A percentile compares a stretch with the other conserved stretches of the same genome.
Conservation (phyloP, 1,140 invertebrate genomes). For the Eriosoma lanigerum region DNA sequence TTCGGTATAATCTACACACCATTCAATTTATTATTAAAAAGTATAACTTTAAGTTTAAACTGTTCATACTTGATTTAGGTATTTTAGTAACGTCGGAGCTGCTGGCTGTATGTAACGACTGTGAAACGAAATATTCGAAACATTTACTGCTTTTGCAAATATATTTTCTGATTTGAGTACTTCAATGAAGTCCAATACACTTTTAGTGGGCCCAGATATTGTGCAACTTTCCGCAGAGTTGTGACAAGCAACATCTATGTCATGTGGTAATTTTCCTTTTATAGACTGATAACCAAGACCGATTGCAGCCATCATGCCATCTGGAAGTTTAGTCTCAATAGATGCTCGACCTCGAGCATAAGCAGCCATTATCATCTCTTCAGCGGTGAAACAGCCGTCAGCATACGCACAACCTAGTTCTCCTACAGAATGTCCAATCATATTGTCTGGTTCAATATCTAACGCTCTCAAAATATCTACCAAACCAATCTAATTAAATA, state of each 20-base stretch:
- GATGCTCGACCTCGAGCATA: conserved; percentile 68
- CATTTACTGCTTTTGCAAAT: conserved; percentile 74
- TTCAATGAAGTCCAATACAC: conserved; percentile 58
- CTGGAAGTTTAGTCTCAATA: conserved; percentile 61
- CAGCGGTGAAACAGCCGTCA: conserved; percentile 68
- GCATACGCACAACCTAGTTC: conserved; percentile 72
- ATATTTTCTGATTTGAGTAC: conserved; percentile 67
- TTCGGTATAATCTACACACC: conserved; percentile 37
- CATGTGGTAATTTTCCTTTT: conserved; percentile 60
- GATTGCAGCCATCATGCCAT: conserved; percentile 64
- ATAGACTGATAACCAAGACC: conserved; percentile 67
- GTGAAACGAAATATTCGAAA: conserved; percentile 73
- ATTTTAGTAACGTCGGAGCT: conserved; percentile 70
- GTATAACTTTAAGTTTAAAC: background rate
- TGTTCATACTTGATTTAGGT: conserved; percentile 66
- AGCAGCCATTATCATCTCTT: conserved; percentile 68
- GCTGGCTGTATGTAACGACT: conserved; percentile 73
- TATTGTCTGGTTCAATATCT: conserved; percentile 66
- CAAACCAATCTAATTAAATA: conserved; percentile 70
- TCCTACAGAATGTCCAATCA: conserved; percentile 71
- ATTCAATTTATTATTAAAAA: background rate
- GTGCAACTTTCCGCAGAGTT: conserved; percentile 66
- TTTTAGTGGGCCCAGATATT: conserved; percentile 68
- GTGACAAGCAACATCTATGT: conserved; percentile 71
- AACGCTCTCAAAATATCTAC: conserved; percentile 65